Evolutionary conservation across 2,113 vertebrate genomes (phyloP).

Genomic region (Tauraco erythrolophus): DNA sequence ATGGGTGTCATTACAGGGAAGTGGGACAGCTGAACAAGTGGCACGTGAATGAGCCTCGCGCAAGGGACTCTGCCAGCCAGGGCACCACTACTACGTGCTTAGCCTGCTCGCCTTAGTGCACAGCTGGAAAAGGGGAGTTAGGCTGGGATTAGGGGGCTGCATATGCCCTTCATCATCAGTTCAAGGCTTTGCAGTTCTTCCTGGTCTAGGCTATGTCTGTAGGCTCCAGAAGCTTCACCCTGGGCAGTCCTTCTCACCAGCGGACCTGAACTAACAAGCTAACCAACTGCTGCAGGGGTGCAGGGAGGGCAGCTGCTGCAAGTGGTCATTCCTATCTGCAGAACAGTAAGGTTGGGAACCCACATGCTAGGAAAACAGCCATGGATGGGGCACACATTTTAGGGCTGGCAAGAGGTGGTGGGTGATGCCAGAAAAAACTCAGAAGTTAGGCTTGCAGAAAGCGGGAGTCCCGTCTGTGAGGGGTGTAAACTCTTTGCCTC

Average conservation of each 20-base stretch:
- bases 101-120: fast-evolving
- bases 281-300: fast-evolving
- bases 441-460: not conserved
- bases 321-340: not conserved
- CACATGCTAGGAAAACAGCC: fast-evolving
- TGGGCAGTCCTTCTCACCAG: not conserved
- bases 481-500: not conserved
- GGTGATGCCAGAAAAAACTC: not conserved
- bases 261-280: not conserved
- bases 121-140: not conserved
- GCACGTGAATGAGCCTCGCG: fast-evolving
- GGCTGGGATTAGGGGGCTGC: not conserved
- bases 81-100: not conserved
- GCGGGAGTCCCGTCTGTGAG: not conserved
- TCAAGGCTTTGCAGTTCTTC: not conserved
- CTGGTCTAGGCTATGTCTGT: not conserved
- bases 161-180: not conserved
- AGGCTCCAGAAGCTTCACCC: not conserved
- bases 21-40: not conserved
- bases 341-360: not conserved
- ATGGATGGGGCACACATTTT: fast-evolving
- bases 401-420: not conserved
- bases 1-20: not conserved
- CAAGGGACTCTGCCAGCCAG: not conserved
- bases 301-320: fast-evolving